Conservation (phyloP, 2,888 invertebrate genomes). For the Dryobota labecula region DNA sequence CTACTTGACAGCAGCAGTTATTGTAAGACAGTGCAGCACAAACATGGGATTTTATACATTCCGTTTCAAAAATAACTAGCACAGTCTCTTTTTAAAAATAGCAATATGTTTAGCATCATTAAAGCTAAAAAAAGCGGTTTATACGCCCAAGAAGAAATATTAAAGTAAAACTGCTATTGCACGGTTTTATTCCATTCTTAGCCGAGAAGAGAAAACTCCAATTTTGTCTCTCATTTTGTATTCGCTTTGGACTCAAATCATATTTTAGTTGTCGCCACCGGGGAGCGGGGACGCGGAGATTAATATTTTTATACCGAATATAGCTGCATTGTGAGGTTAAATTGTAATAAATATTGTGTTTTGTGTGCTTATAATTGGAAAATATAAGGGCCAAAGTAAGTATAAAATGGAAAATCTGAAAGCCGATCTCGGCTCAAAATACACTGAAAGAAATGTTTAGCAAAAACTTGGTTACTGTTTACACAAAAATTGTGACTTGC, state of each 20-base stretch:
- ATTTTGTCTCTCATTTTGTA: constrained; percentile 81
- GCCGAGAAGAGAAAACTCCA: constrained; percentile 75
- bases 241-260: constrained; percentile 79
- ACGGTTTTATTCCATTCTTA: constrained; percentile 76
- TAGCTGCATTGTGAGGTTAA: constrained; percentile 57
- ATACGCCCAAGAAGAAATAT: constrained; percentile 73
- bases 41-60: not conserved
- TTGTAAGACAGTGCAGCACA: not conserved
- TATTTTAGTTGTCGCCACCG: constrained; percentile 78
- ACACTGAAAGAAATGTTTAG: no score
- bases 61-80: not conserved
- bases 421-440: not conserved
- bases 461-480: no score
- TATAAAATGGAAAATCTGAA: not conserved
- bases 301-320: constrained; percentile 63
- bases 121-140: constrained; percentile 68
- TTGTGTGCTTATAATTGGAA: constrained; percentile 17
- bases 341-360: constrained; percentile 54
- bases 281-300: constrained; percentile 55
- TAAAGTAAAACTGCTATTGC: constrained; percentile 72
- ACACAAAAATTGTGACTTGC: no score
- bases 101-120: constrained; percentile 27
- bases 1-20: not conserved
- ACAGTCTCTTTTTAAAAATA: constrained; percentile 24
- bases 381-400: constrained; percentile 9